Conservation (phyloP, 2,797 vertebrate species). For the Danionella dracula region DNA sequence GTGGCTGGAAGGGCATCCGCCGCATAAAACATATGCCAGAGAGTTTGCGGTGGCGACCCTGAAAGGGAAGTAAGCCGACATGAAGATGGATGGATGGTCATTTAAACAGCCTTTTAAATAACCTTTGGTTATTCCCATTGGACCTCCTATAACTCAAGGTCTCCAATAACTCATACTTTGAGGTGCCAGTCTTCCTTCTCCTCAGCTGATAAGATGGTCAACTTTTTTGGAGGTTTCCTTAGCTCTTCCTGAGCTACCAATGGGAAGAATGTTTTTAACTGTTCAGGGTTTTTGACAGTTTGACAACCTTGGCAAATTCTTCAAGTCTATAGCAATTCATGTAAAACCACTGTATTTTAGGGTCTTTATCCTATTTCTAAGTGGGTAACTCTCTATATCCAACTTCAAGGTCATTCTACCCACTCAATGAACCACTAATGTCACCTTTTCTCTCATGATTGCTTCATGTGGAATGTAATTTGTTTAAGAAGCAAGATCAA, state of each 20-base stretch:
- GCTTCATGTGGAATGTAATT: conserved; percentile 2
- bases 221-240: neutral
- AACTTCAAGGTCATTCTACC: neutral
- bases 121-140: neutral
- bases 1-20: too few species aligned
- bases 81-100: too few species aligned
- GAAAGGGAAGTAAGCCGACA: too few species aligned
- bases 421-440: neutral
- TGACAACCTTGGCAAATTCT: neutral
- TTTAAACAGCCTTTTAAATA: neutral
- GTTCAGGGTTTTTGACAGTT: neutral
- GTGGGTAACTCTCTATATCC: neutral
- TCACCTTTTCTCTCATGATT: neutral
- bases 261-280: too few species aligned
- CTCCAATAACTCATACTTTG: neutral
- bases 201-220: neutral
- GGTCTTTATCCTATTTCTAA: neutral
- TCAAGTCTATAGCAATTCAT: neutral
- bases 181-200: neutral
- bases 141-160: neutral
- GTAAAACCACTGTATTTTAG: neutral
- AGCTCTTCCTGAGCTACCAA: neutral
- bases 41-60: neutral
- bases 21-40: too few species aligned
- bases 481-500: neutral